Evolutionary conservation across 2,113 vertebrate species (phyloP).

Genomic region (Hydrochoerus hydrochaeris): DNA sequence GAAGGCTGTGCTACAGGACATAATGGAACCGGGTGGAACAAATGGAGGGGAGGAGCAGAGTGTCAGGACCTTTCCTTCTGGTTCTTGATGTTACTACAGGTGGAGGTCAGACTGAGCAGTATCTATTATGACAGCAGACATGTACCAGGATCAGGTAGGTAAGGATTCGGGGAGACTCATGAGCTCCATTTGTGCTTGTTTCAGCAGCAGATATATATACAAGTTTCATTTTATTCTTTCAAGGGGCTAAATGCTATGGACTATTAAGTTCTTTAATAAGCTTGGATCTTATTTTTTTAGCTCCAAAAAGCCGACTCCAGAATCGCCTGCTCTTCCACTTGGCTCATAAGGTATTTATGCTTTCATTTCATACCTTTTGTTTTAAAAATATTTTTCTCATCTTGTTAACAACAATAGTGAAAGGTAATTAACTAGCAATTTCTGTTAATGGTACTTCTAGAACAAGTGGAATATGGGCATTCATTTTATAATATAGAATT

Average conservation of each 20-base stretch:
- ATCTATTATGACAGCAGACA: neutral
- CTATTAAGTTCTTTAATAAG: conserved; percentile 33
- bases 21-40: neutral
- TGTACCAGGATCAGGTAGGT: neutral
- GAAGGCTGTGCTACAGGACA: neutral
- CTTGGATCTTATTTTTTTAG: conserved; percentile 86
- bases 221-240: neutral
- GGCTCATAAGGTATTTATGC: conserved; percentile 95
- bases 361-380: conserved; percentile 56
- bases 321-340: conserved; percentile 98
- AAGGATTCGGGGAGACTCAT: neutral
- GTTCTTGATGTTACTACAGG: neutral
- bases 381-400: conserved; percentile 57
- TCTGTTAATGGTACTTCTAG: neutral
- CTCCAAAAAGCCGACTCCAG: conserved; percentile 93
- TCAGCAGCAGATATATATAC: neutral
- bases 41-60: neutral
- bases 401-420: neutral
- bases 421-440: conserved; percentile 32
- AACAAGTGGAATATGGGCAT: neutral
- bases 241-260: neutral
- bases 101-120: neutral
- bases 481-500: neutral
- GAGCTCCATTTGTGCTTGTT: neutral
- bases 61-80: neutral